Base-by-base conservation (phyloP, 2,888 invertebrate genomes). In the Pocota personata region DNA sequence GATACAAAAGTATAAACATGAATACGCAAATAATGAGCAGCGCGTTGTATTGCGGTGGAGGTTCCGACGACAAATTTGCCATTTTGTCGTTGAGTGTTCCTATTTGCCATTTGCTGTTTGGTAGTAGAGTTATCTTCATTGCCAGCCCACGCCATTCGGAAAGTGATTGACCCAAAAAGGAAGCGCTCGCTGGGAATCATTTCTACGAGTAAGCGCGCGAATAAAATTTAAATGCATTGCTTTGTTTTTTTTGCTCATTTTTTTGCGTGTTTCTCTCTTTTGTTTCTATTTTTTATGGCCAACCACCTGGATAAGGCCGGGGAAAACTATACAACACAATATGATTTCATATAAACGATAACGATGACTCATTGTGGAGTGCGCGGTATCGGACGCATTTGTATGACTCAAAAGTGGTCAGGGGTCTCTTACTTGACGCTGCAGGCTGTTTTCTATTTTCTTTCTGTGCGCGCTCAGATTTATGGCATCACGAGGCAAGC, bases 161-260 rank as follows among this genome's bases (percentile, higher is more conserved):
- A 64, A 75, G 69, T 69, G 69, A 58, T 82, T 82, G 77, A 82
- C 71, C 82, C 66, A 82, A 82, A 82, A 82, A 77, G 77, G 77
- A 82, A 72, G 50, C 64, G 50, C 58, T 50, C 10, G 24, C 46
- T 52, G 37, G 27, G 24, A 30, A 43, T n/a, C 21, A 16, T 37
- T 60, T 62, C 50, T 24, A 62, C 55, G n/a, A n/a, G n/a, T n/a
- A n/a, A n/a, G n/a, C n/a, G 37, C 71, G 57, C 55, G 62, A 37
- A 40, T 43, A 21, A 10, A 52, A 52, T 67, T 62, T 46, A 64
- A 78, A 71, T 64, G 78, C 78, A 71, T 52, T 46, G 48, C 52
- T 52, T 27, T 32, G 48, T 50, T 24, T 32, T 75, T 30, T 62
- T 60, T 69, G 43, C 27, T n/a, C 27, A 19, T 50, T 50, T 58